A percentile compares a stretch with the other conserved stretches of the same genome.
Evolutionary conservation across 1,140 invertebrate species (phyloP).

Genomic region (Formica selysi): DNA sequence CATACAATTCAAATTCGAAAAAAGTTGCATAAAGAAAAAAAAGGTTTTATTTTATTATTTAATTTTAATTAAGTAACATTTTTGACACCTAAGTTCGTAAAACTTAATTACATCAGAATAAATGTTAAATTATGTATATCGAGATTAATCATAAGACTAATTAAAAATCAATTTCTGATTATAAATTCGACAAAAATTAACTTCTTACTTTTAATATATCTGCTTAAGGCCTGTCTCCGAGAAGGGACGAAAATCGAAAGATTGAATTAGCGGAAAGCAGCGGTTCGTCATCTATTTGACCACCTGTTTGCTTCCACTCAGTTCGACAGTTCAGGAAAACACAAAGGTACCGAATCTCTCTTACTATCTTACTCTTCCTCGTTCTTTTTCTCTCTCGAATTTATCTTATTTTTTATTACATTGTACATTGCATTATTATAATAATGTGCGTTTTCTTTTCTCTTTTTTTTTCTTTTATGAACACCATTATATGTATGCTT

Average conservation of each 20-base stretch:
- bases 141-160: neutral
- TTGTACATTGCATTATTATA: conserved; percentile 19
- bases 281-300: conserved; percentile 41
- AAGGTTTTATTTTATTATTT: neutral
- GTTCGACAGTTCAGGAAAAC: conserved; percentile 21
- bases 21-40: neutral
- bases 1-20: too few relatives aligned
- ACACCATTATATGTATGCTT: too few relatives aligned
- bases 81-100: neutral
- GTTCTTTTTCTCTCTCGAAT: neutral
- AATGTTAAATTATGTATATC: neutral
- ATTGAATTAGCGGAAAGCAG: neutral
- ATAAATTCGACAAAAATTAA: neutral
- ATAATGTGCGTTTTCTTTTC: too few relatives aligned
- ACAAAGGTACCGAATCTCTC: neutral
- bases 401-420: conserved; percentile 21
- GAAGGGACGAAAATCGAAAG: neutral
- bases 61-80: neutral
- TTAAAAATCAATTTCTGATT: conserved; percentile 2
- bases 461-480: too few relatives aligned
- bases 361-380: neutral
- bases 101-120: neutral
- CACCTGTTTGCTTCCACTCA: conserved; percentile 56
- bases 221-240: too few relatives aligned
- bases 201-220: too few relatives aligned